phyloP scores from a whole-genome alignment of 2,888 invertebrate species.

The Hirtodrosophila trivittata region DNA sequence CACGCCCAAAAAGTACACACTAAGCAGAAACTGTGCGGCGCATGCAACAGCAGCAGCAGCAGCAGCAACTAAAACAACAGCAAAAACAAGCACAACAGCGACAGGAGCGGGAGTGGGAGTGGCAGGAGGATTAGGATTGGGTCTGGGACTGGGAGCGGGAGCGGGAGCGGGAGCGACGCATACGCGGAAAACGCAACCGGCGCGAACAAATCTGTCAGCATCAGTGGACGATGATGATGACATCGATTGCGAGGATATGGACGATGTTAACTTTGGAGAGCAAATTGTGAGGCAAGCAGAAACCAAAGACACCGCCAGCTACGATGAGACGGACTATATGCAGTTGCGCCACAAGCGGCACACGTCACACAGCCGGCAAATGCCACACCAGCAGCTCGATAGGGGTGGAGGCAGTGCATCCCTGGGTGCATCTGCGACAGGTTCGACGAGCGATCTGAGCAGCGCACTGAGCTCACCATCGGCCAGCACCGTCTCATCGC shows the following conservation, averaged over 20 bases:
- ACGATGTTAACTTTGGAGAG: slow-evolving; percentile 65
- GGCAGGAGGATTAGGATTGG: background rate
- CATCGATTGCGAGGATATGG: slow-evolving; percentile 67
- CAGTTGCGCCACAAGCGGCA: slow-evolving; percentile 78
- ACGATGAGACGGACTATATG: slow-evolving; percentile 79
- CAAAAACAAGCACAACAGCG: slow-evolving; percentile 7
- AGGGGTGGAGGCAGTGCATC: slow-evolving; percentile 40
- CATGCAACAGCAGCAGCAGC: slow-evolving; percentile 24
- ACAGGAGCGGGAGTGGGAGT: slow-evolving; percentile 15
- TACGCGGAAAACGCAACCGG: slow-evolving; percentile 57
- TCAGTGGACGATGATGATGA: slow-evolving; percentile 69
- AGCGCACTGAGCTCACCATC: slow-evolving; percentile 81
- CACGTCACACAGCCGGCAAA: slow-evolving; percentile 41
- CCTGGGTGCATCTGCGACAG: slow-evolving; percentile 32
- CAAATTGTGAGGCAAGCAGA: slow-evolving; percentile 35
- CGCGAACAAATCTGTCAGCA: slow-evolving; percentile 66
- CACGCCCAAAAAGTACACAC: slow-evolving; percentile 67
- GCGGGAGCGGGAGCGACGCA: slow-evolving; percentile 15
- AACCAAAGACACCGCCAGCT: slow-evolving; percentile 60
- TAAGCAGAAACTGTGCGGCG: slow-evolving; percentile 62
- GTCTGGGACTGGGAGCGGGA: background rate
- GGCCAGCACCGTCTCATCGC: slow-evolving; percentile 80
- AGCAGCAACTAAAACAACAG: slow-evolving; percentile 13
- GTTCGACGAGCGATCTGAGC: slow-evolving; percentile 79
- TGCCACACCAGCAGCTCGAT: slow-evolving; percentile 61